These are phyloP conservation scores for Heterotilapia buettikoferi DNA, from an alignment of 2,113 vertebrate genomes.

Conservation along the genomic window DNA sequence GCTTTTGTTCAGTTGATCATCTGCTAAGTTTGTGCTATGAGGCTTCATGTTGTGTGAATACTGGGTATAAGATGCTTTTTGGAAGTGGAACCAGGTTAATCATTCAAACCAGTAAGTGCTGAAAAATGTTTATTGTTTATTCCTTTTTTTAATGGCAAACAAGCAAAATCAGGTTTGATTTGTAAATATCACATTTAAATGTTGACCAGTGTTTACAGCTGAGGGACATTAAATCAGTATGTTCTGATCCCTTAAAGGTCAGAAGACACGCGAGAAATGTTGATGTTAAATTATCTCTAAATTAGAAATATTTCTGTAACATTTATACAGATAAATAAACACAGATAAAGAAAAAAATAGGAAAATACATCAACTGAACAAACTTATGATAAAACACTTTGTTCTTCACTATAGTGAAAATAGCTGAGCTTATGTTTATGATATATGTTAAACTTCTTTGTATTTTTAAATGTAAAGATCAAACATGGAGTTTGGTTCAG, in stretches of 20 bases:
- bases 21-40: not conserved
- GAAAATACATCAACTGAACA: not conserved
- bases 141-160: rapidly evolving
- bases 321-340: rapidly evolving
- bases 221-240: not conserved
- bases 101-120: not conserved
- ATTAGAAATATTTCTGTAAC: rapidly evolving
- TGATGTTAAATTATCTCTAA: rapidly evolving
- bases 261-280: rapidly evolving
- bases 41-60: not conserved
- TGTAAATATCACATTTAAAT: not conserved
- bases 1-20: not conserved
- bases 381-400: not conserved
- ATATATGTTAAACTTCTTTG: rapidly evolving
- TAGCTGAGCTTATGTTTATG: rapidly evolving
- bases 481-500: not conserved
- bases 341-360: not conserved
- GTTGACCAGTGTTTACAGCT: not conserved
- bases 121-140: not conserved
- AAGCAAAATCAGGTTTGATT: not conserved
- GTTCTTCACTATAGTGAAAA: not conserved
- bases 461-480: not conserved
- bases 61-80: not conserved
- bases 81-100: not conserved
- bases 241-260: not conserved